Base-by-base conservation (phyloP, 2,888 invertebrate genomes). In the Hydriomena furcata region DNA sequence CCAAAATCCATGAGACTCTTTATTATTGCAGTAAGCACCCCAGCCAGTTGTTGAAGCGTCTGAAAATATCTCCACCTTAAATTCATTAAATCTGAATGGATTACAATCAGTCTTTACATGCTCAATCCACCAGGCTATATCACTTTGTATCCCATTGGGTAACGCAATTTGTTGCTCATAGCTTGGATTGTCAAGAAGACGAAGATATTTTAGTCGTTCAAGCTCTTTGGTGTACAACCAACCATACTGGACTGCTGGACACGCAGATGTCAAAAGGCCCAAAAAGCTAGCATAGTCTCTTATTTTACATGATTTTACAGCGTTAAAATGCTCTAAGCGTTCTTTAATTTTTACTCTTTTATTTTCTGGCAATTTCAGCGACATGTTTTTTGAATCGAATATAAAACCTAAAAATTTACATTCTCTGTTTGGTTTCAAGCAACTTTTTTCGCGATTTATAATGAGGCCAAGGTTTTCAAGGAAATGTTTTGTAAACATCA, bases 351-450 rank as follows among this genome's bases (percentile, higher is more conserved):
- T 27, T 5, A 7, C 4, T 7, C 40, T 60, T 40, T 48, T 7
- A 12, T 11, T 6, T n/a, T n/a, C 13, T 7, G 13, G 31, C 7
- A 13, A 7, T 6, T 12, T 13, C 7, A 13, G 3, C 2, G 51
- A 1, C 28, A 28, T 38, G 36, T 21, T 28, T 13, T 52, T 38
- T 4, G 30, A 32, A 8, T 47, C 52, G 11, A 50, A 47, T 1
- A 50, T 30, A 11, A 52, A 56, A 4, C 56, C 56, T 11, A 56
- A 28, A 17, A 38, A 50, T 42, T 50, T 6, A n/a, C n/a, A n/a
- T 1, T 50, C 17, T 17, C 17, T 17, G 17, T 2, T 17, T 17
- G 28, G 28, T 5, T 2, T 10, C 30, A 1, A 10, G 24, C 1
- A 58, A 34, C 12, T 55, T 52, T 5, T 28, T 31, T 7, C 13